Evolutionary conservation across 2,888 invertebrate genomes (phyloP), one percentile per base, ranked within the genome.

Genomic region (Hipparchia sbordonii): DNA sequence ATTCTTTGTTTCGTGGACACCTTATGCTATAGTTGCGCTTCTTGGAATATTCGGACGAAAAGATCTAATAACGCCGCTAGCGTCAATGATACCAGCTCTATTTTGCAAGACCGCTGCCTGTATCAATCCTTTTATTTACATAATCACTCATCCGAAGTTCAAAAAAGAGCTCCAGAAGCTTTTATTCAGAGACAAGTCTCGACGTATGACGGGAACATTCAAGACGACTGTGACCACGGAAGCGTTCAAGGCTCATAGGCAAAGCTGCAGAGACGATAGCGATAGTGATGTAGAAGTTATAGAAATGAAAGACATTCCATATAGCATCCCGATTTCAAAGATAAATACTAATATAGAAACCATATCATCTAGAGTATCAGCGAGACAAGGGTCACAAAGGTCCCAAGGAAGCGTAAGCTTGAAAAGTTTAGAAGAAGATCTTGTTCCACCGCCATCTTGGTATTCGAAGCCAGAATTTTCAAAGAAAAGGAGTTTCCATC

Each of bases 1-100:
- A 76, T 98, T 97, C 95, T 96, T 97, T 82, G 81, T 96, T 9
- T 96, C 97, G 0, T 98, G 97, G 97, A 96, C 97, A 0, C 97
- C 97, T 0, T 97, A 97, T 83, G 96, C 97, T 0, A 87, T 96
- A 0, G 95, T 97, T 0, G 95, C 97, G 12, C 92, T 97, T 51
- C 84, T 97, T 39, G 97, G 97, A 0, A 95, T 97, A 78, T 95
- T 95, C 75, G 96, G 96, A 2, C 89, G 95, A 79, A 95, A 95
- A 76, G 87, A 95, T 46, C 85, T 95, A 12, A 93, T 97, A 57
- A 95, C 96, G 0, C 97, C 97, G 0, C 82, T 96, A 52, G 88
- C 94, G 5, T 97, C 97, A 0, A 96, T 97, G 96, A 92, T 97
- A 56, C 97, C 97, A 0, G 97, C 97, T 0, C 87, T 97, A 75